Percentiles rank a stretch among this genome's conserved stretches.
These are phyloP conservation scores for Lepeophtheirus salmonis DNA, from an alignment of 1,140 invertebrate genomes.

Conservation along the genomic window DNA sequence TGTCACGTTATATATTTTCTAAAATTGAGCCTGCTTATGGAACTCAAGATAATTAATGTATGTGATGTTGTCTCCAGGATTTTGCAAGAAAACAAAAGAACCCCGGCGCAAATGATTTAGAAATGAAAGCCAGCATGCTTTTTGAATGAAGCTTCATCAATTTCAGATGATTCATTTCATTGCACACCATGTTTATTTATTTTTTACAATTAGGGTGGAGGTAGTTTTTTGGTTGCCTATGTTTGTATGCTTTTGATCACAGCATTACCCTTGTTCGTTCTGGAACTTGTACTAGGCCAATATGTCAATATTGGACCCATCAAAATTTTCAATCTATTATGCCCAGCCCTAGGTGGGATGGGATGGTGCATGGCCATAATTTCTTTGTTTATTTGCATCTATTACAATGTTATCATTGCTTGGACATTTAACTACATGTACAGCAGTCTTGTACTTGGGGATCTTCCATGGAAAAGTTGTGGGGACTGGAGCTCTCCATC, in stretches of 20 bases:
- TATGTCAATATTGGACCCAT: constrained; percentile 16
- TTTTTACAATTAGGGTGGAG: neutral
- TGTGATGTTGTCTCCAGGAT: no score
- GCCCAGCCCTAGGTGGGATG: constrained; percentile 7
- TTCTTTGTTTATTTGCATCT: constrained; percentile 57
- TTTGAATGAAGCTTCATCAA: no score
- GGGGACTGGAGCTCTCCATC: constrained; percentile 46
- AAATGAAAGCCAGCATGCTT: no score
- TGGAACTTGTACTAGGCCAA: constrained; percentile 48
- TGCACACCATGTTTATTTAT: neutral
- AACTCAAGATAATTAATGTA: no score
- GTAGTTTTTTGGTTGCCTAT: constrained; percentile 52
- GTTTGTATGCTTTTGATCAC: constrained; percentile 63
- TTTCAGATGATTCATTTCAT: neutral
- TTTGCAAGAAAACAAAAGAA: no score
- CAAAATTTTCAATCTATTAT: constrained; percentile 11
- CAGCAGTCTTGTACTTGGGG: constrained; percentile 40
- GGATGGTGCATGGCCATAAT: constrained; percentile 58
- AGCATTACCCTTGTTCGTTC: constrained; percentile 67
- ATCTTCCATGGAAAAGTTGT: constrained; percentile 57
- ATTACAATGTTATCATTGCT: constrained; percentile 66
- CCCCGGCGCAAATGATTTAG: no score
- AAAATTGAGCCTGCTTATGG: no score
- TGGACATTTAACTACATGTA: constrained; percentile 67
- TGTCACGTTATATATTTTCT: no score